Evolutionary conservation across 1,140 invertebrate genomes (phyloP), one percentile per base, ranked within the genome.

Genomic region (Drosophila erecta): DNA sequence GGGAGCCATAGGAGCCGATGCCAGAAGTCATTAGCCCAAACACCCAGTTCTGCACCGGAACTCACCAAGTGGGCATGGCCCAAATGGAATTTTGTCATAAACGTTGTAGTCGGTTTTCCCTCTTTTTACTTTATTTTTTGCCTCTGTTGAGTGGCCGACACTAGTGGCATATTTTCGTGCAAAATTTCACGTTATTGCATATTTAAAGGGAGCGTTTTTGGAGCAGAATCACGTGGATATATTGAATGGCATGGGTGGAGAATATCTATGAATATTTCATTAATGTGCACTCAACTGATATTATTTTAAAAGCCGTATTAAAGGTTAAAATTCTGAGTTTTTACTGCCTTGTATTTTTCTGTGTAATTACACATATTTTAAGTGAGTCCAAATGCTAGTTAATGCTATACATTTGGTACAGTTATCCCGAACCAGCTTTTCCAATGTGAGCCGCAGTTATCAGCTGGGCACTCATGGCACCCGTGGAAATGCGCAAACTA

Each of bases 81-180:
- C 83, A 87, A 87, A 87, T 87, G 83, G 83, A 87, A 87, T 87
- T 87, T 81, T 87, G 83, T 87, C 83, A 81, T 87, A 87, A 87
- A 86, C 67, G 77, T 65, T 64, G 67, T 73, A 74, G 44, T 64
- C 62, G 59, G 40, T 83, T 49, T 66, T 80, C 47, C 17, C 22
- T 40, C 2, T 44, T 58, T 44, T 64, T 79, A 27, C 0, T 35
- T 7, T 51, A 55, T 44, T 60, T 80, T 40, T 58, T 38, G 22
- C 43, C 33, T 17, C 15, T 53, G 24, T 41, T 70, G 38, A 53
- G 35, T 22, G 60, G 43, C 38, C 43, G 53, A 44, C 62, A 76
- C 65, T 81, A 78, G 57, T 86, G 81, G 79, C 81, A 81, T 86
- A 86, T 81, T 86, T 81, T 86, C 70, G 83, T 87, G 83, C 78